Evolutionary conservation across 2,113 vertebrate species (phyloP), one percentile per base, ranked within the genome.

Genomic region (Dasypus novemcinctus): DNA sequence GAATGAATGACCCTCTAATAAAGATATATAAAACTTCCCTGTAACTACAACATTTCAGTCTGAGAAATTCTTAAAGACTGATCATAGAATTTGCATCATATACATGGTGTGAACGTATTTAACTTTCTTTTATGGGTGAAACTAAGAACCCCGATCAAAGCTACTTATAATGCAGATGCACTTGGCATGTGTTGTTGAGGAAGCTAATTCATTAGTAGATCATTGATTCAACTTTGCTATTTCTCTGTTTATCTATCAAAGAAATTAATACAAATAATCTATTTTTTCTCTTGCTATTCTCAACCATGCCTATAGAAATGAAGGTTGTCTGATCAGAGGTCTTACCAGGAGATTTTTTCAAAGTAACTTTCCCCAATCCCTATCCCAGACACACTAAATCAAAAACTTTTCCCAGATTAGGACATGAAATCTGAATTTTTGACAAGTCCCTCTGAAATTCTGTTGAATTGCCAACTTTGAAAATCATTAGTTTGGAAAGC

Each of bases 221-320:
- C 29, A 83, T 33, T 69, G 49, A 86, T 88, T 78, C 41, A 79
- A 54, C 2, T 64, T 81, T 21, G 33, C 25, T 78, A 61, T 84
- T 91, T 88, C 66, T 93, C 61, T 69, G 18, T 86, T 90, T 89
- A 25, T 76, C 61, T 95, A 8, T 36, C 49, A 87, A 4, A 85
- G 21, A 86, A 84, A 78, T 89, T 78, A 81, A 46, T 13, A 87
- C 29, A 17, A 82, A 54, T 66, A 63, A 69, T 87, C 10, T 13
- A 66, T 49, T n/a, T 41, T 57, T 57, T 57, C 18, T 57, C 54
- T 57, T 57, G 54, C 54, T 21, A 75, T 76, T 75, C 29, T 71
- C 43, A 80, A 31, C 21, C 25, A 36, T 23, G 61, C 17, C 46
- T 87, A 72, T 3, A 72, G 41, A 46, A 81, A 61, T 43, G 61